Conservation (phyloP, 2,888 invertebrate species). For the Brachyptera putata region DNA sequence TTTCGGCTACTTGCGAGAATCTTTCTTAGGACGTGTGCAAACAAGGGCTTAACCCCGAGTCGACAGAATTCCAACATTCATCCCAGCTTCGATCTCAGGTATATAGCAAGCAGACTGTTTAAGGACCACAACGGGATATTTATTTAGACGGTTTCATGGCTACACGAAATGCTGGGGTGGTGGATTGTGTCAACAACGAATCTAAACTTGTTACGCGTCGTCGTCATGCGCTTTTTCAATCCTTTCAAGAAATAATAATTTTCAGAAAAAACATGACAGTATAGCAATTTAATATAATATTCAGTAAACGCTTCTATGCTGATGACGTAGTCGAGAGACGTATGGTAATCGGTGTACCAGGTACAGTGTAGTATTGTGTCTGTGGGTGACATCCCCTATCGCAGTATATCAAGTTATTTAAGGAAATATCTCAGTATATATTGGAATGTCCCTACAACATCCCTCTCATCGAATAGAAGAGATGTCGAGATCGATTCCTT, state of each 20-base stretch:
- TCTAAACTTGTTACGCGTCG: neutral
- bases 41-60: neutral
- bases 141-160: conserved; percentile 15
- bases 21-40: conserved; percentile 6
- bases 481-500: conserved; percentile 16
- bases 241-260: neutral
- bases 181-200: conserved; percentile 15
- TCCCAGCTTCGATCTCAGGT: neutral
- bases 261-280: neutral
- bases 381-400: neutral
- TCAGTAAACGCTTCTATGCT: neutral
- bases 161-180: conserved; percentile 8
- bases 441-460: conserved; percentile 17
- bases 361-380: neutral
- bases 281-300: neutral
- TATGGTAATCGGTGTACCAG: neutral
- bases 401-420: conserved; percentile 13
- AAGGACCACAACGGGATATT: conserved; percentile 10
- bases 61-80: neutral
- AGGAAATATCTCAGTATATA: conserved; percentile 9
- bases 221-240: neutral
- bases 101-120: neutral
- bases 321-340: neutral
- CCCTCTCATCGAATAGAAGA: neutral
- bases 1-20: neutral